phyloP scores from a whole-genome alignment of 2,113 vertebrate species.

The Nerophis lumbriciformis region DNA sequence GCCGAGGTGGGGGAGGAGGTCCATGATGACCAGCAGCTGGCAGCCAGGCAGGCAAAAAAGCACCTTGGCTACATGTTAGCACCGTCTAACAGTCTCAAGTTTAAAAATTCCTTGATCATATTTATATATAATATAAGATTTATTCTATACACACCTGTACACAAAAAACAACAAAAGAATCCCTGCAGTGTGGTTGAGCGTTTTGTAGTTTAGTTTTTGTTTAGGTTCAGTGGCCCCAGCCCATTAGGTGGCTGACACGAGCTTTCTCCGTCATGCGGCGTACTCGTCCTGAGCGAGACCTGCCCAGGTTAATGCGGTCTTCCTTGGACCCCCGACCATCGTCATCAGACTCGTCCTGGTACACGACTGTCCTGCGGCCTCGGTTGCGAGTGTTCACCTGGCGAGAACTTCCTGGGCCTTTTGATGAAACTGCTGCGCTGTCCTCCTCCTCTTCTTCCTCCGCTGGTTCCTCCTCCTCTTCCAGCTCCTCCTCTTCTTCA shows the following conservation, averaged over 20 bases:
- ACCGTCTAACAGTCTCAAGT: slow-evolving; percentile 75
- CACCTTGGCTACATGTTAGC: slow-evolving; percentile 77
- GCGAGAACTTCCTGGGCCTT: slow-evolving; percentile 63
- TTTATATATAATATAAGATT: slow-evolving; percentile 7
- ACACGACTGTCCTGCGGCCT: slow-evolving; percentile 91
- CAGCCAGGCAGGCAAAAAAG: slow-evolving; percentile 61
- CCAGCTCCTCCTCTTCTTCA: slow-evolving; percentile 57
- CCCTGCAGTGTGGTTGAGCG: slow-evolving; percentile 82
- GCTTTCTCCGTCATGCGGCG: slow-evolving; percentile 98
- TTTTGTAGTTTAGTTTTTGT: slow-evolving; percentile 6
- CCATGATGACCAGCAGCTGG: slow-evolving; percentile 53
- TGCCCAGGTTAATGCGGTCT: slow-evolving; percentile 95
- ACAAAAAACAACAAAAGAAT: slow-evolving; percentile 75
- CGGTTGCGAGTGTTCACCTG: slow-evolving; percentile 92
- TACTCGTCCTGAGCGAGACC: slow-evolving; percentile 92
- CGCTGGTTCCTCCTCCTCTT: slow-evolving; percentile 57
- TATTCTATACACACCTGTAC: slow-evolving; percentile 48
- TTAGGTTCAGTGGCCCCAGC: slow-evolving; percentile 88
- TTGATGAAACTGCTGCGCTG: slow-evolving; percentile 33
- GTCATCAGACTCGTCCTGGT: slow-evolving; percentile 91
- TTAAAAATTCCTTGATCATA: slow-evolving; percentile 64
- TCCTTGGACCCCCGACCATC: slow-evolving; percentile 78
- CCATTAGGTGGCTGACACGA: slow-evolving; percentile 98
- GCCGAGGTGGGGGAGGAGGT: slow-evolving; percentile 59
- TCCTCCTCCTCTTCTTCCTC: slow-evolving; percentile 61